Evolutionary conservation across 2,888 invertebrate genomes (phyloP), one percentile per base, ranked within the genome.

Genomic region (Nycteola revayana): DNA sequence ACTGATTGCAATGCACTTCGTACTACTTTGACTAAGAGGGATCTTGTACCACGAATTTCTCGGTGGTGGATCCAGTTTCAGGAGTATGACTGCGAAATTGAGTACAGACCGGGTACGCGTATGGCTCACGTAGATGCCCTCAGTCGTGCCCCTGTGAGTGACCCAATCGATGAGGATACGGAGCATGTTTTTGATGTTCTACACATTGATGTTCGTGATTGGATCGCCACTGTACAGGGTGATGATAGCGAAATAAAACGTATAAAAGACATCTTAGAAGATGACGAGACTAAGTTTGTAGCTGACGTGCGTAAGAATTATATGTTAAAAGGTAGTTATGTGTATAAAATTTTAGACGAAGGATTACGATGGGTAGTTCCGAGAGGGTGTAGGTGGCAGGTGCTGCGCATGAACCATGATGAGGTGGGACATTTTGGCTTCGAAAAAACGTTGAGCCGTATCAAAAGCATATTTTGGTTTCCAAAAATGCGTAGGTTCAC

Each of bases 1-100:
- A 53, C 51, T 0, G 57, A 57, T 30, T 56, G 52, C 22, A 50
- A 25, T 32, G 48, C 56, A 0, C 32, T 56, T 8, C 50, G 42
- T n/a, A 35, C 36, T 1, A 45, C 49, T 4, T 39, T 51, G 5
- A 9, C 37, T 1, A 51, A 55, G 32, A 27, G 41, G 5, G 46
- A 55, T 26, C 25, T 54, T 3, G 25, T 55, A 9, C 51, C 55
- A 3, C 35, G 49, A 10, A 39, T 55, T 7, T 42, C 50, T 7
- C 29, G 51, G 1, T 55, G 49, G 46, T 45, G 36, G 37, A 31
- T 52, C 9, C 32, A 42, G 1, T 45, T 62, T 10, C 45, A 57
- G 21, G 42, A 65, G 35, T 46, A 49, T 18, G 45, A 39, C 41
- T 60, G 21, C 29, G 33, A 31, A 29, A 61, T 36, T 17, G 28